Percentiles rank a stretch among this genome's conserved stretches.
Evolutionary conservation across 2,797 vertebrate species (phyloP).

Genomic region (Leuciscus waleckii): DNA sequence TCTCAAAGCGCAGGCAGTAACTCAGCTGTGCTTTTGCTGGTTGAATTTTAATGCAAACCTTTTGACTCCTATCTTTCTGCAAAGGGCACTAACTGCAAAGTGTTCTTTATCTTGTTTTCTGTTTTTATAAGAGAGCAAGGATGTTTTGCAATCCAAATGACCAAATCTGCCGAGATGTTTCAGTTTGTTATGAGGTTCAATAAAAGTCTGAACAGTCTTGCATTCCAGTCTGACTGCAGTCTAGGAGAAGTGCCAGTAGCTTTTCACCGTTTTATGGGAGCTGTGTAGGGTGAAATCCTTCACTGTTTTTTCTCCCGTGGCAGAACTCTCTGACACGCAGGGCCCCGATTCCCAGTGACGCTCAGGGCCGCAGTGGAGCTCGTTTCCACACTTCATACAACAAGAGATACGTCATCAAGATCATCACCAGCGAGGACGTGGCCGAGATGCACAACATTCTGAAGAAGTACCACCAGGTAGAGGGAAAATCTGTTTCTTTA

Average conservation of each 20-base stretch:
- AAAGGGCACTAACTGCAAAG: background rate
- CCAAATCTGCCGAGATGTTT: constrained; percentile 25
- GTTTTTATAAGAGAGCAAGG: background rate
- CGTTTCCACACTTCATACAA: constrained; percentile 96
- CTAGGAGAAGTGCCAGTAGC: constrained; percentile 41
- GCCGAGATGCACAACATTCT: constrained; percentile 99
- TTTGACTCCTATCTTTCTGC: background rate
- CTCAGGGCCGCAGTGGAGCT: constrained; percentile 94
- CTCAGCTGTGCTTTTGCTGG: constrained; percentile 1
- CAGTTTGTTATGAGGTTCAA: constrained; percentile 24
- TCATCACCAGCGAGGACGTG: constrained; percentile 97
- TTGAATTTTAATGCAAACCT: background rate
- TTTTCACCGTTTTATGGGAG: constrained; percentile 11
- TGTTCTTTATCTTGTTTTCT: background rate
- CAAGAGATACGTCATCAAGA: constrained; percentile 98
- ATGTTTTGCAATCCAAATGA: constrained; percentile 13
- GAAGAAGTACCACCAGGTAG: constrained; percentile 99
- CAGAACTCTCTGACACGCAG: constrained; percentile 98
- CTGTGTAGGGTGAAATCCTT: constrained; percentile 14
- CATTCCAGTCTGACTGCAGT: constrained; percentile 43
- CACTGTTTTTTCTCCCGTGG: constrained; percentile 48
- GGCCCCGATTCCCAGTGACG: constrained; percentile 92
- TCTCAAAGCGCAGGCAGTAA: background rate
- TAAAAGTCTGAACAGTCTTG: constrained; percentile 35
- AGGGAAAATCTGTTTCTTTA: constrained; percentile 32